A percentile compares a stretch with the other conserved stretches of the same genome.
These are phyloP conservation scores for Thymallus thymallus DNA, from an alignment of 2,113 vertebrate genomes.

Conservation along the genomic window DNA sequence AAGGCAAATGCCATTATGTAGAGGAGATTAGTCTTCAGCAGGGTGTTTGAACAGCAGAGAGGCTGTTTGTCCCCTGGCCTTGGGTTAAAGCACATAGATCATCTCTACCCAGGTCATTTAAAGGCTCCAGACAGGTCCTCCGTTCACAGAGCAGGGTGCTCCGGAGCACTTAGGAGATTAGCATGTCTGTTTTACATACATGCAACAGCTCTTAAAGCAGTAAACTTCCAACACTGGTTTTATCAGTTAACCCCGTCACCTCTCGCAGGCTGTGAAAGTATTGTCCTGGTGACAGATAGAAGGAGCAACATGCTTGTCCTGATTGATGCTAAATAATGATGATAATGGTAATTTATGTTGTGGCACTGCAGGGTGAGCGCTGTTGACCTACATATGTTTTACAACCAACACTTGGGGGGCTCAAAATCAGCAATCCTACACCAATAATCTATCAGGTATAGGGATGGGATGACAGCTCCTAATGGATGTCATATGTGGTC, in stretches of 20 bases:
- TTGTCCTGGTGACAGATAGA: not conserved
- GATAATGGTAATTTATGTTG: not conserved
- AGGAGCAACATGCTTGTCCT: not conserved
- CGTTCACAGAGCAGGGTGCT: not conserved
- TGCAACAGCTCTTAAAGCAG: not conserved
- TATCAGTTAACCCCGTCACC: conserved; percentile 40
- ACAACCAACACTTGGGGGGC: too few species aligned
- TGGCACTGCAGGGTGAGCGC: not conserved
- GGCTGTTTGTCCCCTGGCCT: not conserved
- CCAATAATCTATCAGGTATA: too few species aligned
- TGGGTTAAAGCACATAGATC: not conserved
- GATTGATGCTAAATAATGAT: not conserved
- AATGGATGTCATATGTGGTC: too few species aligned
- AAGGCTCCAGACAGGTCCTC: conserved; percentile 39
- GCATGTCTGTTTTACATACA: conserved; percentile 42
- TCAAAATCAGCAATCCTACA: too few species aligned
- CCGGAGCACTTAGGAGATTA: conserved; percentile 53
- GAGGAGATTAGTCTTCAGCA: not conserved
- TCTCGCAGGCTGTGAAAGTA: not conserved
- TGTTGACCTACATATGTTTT: not conserved
- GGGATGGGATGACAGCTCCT: too few species aligned
- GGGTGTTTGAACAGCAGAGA: not conserved
- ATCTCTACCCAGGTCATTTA: conserved; percentile 31
- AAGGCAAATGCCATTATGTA: not conserved
- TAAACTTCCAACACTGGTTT: conserved; percentile 37